Evolutionary conservation across 1,140 invertebrate species (phyloP), one percentile per base, ranked within the genome.

Genomic region (Rhopalosiphum padi): DNA sequence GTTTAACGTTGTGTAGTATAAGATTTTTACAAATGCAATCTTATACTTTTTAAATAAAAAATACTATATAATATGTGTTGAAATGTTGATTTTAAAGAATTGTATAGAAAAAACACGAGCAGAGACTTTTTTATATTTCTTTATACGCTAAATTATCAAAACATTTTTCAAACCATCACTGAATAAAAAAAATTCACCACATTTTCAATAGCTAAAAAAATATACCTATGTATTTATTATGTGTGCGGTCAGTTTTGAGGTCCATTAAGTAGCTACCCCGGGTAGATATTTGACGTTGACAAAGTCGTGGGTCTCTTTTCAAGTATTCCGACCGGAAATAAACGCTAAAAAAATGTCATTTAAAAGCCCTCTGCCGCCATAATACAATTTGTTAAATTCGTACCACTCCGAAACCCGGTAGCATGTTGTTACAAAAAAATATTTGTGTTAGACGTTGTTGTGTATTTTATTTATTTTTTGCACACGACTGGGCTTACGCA

Each of bases 221-320:
- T 30, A 55, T 23, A 51, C 21, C 91, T 86, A n/a, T 48, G n/a
- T 88, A 22, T 35, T 82, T n/a, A 93, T 93, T 93, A 43, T 93
- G 48, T 43, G 77, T 93, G 91, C 77, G 91, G 91, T 93, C 91
- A 93, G 91, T 93, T 93, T 93, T 93, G 91, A 93, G 91, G 91
- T 93, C 82, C 91, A 93, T 93, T 93, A 93, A 43, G 91, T 0
- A 9, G 82, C 48, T 18, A 22, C 48, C 91, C 91, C 51, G 91
- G 82, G 90, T 37, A 41, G 91, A 93, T 51, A 43, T 93, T 55
- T 86, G 91, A 85, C 91, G 9, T 51, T 86, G 91, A 93, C 77
- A 43, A 43, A 93, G 82, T 92, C n/a, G n/a, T 23, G 35, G n/a
- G 91, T 35, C 30, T 41, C 55, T 25, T 68, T 55, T 89, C 30